Evolutionary conservation across 2,888 invertebrate genomes (phyloP), one percentile per base, ranked within the genome.

Genomic region (Phengaris arion): DNA sequence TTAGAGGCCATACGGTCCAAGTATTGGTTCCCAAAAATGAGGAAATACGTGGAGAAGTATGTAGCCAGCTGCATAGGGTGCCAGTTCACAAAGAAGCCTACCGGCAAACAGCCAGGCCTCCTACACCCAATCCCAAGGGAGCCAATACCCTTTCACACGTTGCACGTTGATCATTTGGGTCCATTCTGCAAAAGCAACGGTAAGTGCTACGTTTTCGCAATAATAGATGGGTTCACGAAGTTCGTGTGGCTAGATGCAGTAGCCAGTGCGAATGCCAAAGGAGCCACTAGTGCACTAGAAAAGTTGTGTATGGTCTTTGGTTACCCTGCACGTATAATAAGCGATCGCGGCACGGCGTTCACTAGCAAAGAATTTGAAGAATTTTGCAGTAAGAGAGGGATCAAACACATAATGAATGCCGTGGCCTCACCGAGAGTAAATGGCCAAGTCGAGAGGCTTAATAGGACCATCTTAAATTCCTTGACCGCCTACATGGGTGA

Each of bases 71-170:
- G 55, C n/a, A 55, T 55, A 55, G 55, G 55, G 55, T 55, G 55
- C 6, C 55, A 55, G 6, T 55, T 55, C n/a, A 55, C 55, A 6
- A 55, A 55, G 55, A 55, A 55, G 55, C 55, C 54, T 3, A 54
- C 54, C 13, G 54, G 54, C 13, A 54, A 54, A 54, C 54, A 54
- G 54, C 54, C 55, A 13, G 55, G 55, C 6, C 55, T 55, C 13
- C 55, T n/a, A 55, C 55, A 55, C 55, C 55, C 55, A 13, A 55
- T 55, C n/a, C 55, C 55, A n/a, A 55, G n/a, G n/a, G 55, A 55
- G 55, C 55, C 55, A 13, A 55, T 55, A 55, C 55, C 55, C 55
- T 55, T 55, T n/a, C 55, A 55, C n/a, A 55, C 55, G 55, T 0
- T 55, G 6, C 55, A 55, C 55, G 55, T 55, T 2, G 57, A 57